Evolutionary conservation across 1,140 invertebrate genomes (phyloP), one percentile per base, ranked within the genome.

Genomic region (Oryzaephilus surinamensis): DNA sequence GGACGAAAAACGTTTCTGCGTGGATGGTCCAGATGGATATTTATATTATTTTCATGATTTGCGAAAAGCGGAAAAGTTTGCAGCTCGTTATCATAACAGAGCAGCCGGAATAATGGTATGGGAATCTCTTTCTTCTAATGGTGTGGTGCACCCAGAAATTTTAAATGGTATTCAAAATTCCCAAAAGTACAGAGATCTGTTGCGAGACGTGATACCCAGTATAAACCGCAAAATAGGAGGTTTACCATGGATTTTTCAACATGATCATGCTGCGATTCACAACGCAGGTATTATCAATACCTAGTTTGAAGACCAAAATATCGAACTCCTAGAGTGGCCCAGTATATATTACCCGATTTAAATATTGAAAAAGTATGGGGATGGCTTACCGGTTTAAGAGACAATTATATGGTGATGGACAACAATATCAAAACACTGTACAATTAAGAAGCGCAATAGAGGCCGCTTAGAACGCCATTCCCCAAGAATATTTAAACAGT

Each of bases 291-390:
- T n/a, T n/a, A n/a, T n/a, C n/a, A n/a, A n/a, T n/a, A n/a, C n/a
- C n/a, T n/a, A n/a, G n/a, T n/a, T n/a, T n/a, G n/a, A n/a, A n/a
- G n/a, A n/a, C n/a, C n/a, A n/a, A n/a, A n/a, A n/a, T n/a, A n/a
- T n/a, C n/a, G n/a, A n/a, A n/a, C n/a, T n/a, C n/a, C n/a, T n/a
- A n/a, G n/a, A n/a, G n/a, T n/a, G n/a, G n/a, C n/a, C n/a, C n/a
- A n/a, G n/a, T n/a, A n/a, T n/a, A n/a, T n/a, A n/a, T n/a, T n/a
- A n/a, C 60, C 62, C 8, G 60, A 62, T 32, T 28, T 62, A 11
- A 60, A 62, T 19, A 62, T 62, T 13, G 60, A 62, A 43, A 62
- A 60, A 15, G 50, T 60, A 18, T 62, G 60, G 58, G 60, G 60
- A 18, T 59, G 58, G 60, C 49, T 62, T 1, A 59, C 61, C n/a